phyloP scores from a whole-genome alignment of 2,113 vertebrate genomes.

The Hydrochoerus hydrochaeris region DNA sequence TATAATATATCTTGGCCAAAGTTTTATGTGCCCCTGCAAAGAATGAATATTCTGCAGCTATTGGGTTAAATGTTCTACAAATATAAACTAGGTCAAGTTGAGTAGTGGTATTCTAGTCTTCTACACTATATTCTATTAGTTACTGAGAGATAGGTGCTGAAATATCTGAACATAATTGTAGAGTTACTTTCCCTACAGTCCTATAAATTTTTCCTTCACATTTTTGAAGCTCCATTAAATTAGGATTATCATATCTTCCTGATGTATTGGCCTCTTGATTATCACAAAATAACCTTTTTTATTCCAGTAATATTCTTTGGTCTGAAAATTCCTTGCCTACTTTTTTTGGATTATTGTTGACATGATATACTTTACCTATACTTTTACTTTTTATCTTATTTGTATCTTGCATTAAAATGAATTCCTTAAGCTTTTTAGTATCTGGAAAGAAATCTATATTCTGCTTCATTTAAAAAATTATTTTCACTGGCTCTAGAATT shows the following conservation, averaged over 20 bases:
- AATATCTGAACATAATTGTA: background rate
- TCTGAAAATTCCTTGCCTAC: background rate
- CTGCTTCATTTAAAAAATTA: background rate
- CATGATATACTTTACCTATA: background rate
- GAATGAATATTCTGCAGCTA: background rate
- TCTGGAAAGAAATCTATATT: background rate
- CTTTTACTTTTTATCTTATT: background rate
- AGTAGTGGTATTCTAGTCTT: background rate
- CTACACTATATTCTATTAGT: background rate
- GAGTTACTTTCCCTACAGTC: background rate
- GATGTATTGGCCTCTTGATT: background rate
- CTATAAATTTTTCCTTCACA: background rate
- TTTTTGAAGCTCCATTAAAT: background rate
- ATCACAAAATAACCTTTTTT: background rate
- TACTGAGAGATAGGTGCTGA: background rate
- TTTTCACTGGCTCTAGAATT: slow-evolving; percentile 6
- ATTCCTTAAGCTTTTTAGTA: background rate
- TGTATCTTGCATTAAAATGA: slow-evolving; percentile 10
- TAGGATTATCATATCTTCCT: background rate
- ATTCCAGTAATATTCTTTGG: background rate
- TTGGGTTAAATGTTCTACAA: background rate
- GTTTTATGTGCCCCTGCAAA: background rate
- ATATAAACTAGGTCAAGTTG: background rate
- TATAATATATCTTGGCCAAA: background rate
- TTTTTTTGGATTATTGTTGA: background rate